Conservation (phyloP, 1,140 invertebrate species). For the Apocrypta bakeri region DNA sequence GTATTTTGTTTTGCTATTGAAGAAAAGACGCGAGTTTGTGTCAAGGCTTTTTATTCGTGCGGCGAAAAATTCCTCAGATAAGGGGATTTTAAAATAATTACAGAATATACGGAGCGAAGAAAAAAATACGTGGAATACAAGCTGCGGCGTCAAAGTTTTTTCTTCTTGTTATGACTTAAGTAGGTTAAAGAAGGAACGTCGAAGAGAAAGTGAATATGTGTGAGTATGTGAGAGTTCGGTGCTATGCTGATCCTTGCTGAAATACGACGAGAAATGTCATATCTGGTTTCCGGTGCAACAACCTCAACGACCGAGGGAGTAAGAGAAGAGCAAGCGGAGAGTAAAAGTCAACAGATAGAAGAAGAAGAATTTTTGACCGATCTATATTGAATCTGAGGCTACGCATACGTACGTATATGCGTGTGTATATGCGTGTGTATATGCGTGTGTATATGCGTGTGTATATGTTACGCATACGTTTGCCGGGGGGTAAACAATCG, state of each 20-base stretch:
- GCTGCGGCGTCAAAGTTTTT: background rate
- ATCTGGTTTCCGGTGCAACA: constrained; percentile 30
- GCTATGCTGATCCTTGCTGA: background rate
- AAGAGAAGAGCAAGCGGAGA: background rate
- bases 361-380: background rate
- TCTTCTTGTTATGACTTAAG: background rate
- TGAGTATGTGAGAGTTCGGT: background rate
- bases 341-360: no score
- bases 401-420: background rate
- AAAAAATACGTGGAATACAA: no score
- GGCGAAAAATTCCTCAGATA: background rate
- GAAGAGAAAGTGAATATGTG: background rate
- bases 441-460: no score
- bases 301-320: background rate
- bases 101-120: no score
- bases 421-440: no score
- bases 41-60: background rate
- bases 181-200: background rate
- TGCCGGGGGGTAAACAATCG: constrained; percentile 31
- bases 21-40: background rate
- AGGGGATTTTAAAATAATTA: background rate
- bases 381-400: background rate
- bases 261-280: background rate
- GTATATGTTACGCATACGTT: background rate
- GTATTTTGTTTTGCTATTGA: background rate